Evolutionary conservation across 2,888 invertebrate genomes (phyloP).

Genomic region (Xanthia togata): DNA sequence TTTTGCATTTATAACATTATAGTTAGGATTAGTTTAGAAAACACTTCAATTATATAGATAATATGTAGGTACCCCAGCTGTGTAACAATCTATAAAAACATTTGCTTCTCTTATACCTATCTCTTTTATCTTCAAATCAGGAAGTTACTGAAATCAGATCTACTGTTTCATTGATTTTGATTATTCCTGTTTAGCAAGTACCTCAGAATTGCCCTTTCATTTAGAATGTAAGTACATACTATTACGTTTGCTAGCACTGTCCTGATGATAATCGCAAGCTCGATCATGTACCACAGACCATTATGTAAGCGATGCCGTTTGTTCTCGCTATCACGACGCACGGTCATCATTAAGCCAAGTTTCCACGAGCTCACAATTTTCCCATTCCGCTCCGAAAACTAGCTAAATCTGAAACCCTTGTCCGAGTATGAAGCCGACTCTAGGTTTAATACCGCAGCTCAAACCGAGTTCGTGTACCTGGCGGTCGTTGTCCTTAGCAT

Average conservation of each 20-base stretch:
- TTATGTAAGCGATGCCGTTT: constrained; percentile 19
- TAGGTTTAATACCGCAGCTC: constrained; percentile 14
- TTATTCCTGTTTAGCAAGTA: too few species aligned
- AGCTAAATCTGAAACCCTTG: constrained; percentile 9
- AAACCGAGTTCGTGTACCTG: constrained; percentile 21
- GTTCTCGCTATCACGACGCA: constrained; percentile 1
- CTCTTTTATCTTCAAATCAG: neutral
- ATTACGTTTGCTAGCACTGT: neutral
- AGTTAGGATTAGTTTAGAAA: neutral
- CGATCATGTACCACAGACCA: neutral
- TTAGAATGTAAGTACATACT: neutral
- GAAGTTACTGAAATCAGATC: neutral
- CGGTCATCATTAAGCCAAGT: constrained; percentile 29
- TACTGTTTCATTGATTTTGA: neutral
- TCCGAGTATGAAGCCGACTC: constrained; percentile 8
- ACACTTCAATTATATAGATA: neutral
- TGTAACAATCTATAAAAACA: neutral
- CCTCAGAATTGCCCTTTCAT: neutral
- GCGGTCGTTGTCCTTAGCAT: constrained; percentile 26
- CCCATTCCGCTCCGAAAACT: constrained; percentile 10
- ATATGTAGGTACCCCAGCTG: neutral
- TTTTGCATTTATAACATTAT: neutral
- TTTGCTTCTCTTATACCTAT: neutral
- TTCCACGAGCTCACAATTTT: constrained; percentile 15
- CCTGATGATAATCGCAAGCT: neutral